Conservation (phyloP, 2,888 invertebrate genomes). For the Phrixothrix hirtus region DNA sequence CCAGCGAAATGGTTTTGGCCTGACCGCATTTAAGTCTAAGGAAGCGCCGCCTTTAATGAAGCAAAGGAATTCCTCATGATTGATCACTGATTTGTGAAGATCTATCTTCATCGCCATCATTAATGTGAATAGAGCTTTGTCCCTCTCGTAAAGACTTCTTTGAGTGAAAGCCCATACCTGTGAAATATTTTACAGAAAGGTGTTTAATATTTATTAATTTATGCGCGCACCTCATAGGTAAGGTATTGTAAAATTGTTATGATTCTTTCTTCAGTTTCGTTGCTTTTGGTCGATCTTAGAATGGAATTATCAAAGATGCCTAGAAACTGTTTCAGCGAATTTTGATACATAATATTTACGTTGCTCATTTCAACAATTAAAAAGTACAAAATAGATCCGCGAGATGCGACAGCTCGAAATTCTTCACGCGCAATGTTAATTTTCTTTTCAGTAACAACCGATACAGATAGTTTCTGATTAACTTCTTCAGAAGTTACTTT, state of each 20-base stretch:
- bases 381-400: constrained; percentile 94
- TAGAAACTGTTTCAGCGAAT: constrained; percentile 91
- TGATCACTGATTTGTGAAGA: constrained; percentile 77
- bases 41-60: constrained; percentile 97
- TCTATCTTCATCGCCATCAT: constrained; percentile 96
- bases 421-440: constrained; percentile 94
- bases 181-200: constrained; percentile 10
- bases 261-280: constrained; percentile 83
- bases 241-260: constrained; percentile 85
- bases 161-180: constrained; percentile 88
- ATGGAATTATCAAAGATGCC: constrained; percentile 93
- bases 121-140: constrained; percentile 89
- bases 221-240: constrained; percentile 71
- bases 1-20: constrained; percentile 93
- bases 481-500: constrained; percentile 93
- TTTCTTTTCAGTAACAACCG: constrained; percentile 91
- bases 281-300: constrained; percentile 84
- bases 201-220: background rate
- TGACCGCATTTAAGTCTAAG: constrained; percentile 87
- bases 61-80: constrained; percentile 89
- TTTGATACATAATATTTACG: constrained; percentile 96
- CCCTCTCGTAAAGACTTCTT: constrained; percentile 89
- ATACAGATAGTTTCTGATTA: constrained; percentile 88
- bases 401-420: constrained; percentile 90
- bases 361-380: constrained; percentile 97